Evolutionary conservation across 2,113 vertebrate species (phyloP), one percentile per base, ranked within the genome.

Genomic region (Hippocampus zosterae): DNA sequence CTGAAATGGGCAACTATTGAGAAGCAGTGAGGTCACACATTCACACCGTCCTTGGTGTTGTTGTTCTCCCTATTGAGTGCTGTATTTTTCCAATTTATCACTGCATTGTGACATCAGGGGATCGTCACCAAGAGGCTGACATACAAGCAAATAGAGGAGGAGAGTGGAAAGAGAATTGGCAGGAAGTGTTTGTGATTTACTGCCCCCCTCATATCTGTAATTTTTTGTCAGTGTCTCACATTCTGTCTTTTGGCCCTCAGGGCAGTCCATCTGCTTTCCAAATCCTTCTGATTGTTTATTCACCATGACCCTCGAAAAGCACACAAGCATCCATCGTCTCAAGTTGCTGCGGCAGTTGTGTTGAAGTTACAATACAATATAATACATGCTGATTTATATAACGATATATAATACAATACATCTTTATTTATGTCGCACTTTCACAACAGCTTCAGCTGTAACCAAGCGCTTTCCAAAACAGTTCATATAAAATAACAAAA

Each of bases 181-280:
- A 73, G 59, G 81, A 70, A 78, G 80, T 88, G 83, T 87, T 79
- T 80, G 42, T 76, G 76, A 76, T 78, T 85, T 85, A 84, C 82
- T 85, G 78, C 78, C 76, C n/a, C 67, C 79, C 62, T 74, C 67
- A 69, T 69, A 70, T 50, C 66, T 73, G 71, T 44, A 37, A 66
- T 64, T 52, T 41, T 33, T 61, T 46, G 37, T 66, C 65, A 72
- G 19, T 50, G 60, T 75, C 66, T 52, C 63, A 12, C 61, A 74
- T 70, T 81, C 70, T 70, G 67, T 85, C 76, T 83, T 77, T 84
- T 91, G 90, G 89, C 89, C 88, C 80, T 80, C 61, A 57, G 89
- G 85, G 85, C 66, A 13, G 85, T 91, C 91, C 90, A 91, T 92
- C 91, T 92, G 90, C 89, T 87, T 91, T 82, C 79, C 79, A 76